Evolutionary conservation across 2,888 invertebrate genomes (phyloP), one percentile per base, ranked within the genome.

Genomic region (Drosophila neutralis): DNA sequence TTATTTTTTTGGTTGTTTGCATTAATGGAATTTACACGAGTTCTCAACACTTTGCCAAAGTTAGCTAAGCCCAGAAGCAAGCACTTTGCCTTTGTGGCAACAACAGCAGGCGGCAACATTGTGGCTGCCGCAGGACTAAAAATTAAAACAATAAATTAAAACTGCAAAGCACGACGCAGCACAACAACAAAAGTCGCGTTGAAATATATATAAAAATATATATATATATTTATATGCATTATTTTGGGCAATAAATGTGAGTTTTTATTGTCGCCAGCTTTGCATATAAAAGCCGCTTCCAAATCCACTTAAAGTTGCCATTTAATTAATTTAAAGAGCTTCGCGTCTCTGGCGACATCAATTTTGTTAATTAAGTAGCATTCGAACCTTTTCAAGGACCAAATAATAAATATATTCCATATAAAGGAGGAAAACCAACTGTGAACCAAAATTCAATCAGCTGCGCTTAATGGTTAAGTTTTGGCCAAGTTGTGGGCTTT

Each of bases 11-110:
- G 59, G 4, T 27, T 61, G 52, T 60, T 66, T 69, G 72, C 61
- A 58, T 78, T 87, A 88, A 87, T 87, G 88, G 82, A 83, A 88
- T 90, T 90, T 83, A 85, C 88, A 88, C 82, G 90, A 87, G 80
- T 60, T 88, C 75, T 72, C 78, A 89, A 88, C 88, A 88, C 88
- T 89, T 87, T 82, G 59, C 49, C 57, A 35, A 78, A 74, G 73
- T 87, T 86, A 65, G 27, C 15, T 18, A 54, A 64, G 68, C 36
- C 15, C 42, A 33, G 29, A 42, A 51, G 49, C 29, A 35, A 48
- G 64, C 48, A 66, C 36, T 63, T 60, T 53, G 53, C 21, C 24
- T 45, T 48, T 36, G 48, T 52, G 49, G n/a, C 53, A 59, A 42
- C 57, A 33, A 69, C 62, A 76, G 67, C 75, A 70, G 74, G 74